Base-by-base conservation (phyloP, 2,113 vertebrate genomes). In the Gymnobelideus leadbeateri region DNA sequence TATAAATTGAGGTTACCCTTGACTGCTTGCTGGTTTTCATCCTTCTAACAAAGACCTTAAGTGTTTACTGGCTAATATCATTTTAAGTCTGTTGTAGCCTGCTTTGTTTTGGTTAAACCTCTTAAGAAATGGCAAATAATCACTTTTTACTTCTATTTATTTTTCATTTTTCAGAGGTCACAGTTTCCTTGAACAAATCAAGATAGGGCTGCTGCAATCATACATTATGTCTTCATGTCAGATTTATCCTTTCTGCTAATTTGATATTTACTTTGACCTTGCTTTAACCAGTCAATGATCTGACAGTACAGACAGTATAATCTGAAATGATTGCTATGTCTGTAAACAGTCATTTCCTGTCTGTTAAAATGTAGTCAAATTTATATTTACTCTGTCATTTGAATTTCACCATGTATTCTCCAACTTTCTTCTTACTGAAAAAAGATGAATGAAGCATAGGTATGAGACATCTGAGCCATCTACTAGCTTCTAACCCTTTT, bases 251-350 rank as follows among this genome's bases (percentile, higher is more conserved):
- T 43, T 84, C 68, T 84, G 68, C 68, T 84, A 43, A 84, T 84
- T 84, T 84, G 68, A 84, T 84, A 84, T 84, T 84, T 84, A 84
- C 68, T 84, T n/a, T 84, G 68, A 84, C 68, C 68, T 84, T 84
- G 68, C 68, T 84, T n/a, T 84, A 84, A 84, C 68, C n/a, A 84
- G 68, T 84, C n/a, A 43, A 23, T 84, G 68, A 84, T 84, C 68
- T 84, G 68, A 84, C 68, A 84, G 68, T 84, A 43, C 68, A 84
- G 68, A 84, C 68, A 43, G 68, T 21, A 7, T 84, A 84, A 84
- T 84, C 68, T 84, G n/a, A 84, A 84, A 84, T 84, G 68, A 43
- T 37, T 84, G n/a, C 68, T 84, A 84, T 84, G 68, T 84, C 68
- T 84, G 19, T 84, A 84, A 84, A 84, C n/a, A 84, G 68, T 43